These are phyloP conservation scores for Drosophila tripunctata DNA, from an alignment of 2,888 invertebrate species.

Conservation along the genomic window DNA sequence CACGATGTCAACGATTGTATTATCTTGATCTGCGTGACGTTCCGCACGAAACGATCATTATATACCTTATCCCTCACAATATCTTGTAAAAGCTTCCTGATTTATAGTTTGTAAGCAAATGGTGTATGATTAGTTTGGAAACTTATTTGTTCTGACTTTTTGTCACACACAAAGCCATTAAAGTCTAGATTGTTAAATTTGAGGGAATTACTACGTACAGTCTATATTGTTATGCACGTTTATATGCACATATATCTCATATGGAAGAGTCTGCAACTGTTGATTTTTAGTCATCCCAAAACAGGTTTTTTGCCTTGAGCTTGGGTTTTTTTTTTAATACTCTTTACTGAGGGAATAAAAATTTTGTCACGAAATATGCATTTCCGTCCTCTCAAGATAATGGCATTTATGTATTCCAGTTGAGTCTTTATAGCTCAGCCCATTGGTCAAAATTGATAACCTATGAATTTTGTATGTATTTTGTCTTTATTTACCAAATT, in stretches of 20 bases:
- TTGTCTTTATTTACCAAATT: too few species aligned
- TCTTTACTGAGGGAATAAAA: slow-evolving; percentile 11
- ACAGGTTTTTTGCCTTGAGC: slow-evolving; percentile 52
- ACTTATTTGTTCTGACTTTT: neutral
- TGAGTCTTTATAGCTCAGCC: neutral
- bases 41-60: slow-evolving; percentile 14
- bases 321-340: slow-evolving; percentile 35
- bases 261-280: slow-evolving; percentile 24
- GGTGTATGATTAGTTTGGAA: neutral
- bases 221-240: neutral
- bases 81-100: slow-evolving; percentile 7
- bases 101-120: slow-evolving; percentile 5
- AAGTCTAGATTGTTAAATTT: slow-evolving; percentile 1
- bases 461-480: too few species aligned
- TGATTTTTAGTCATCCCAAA: slow-evolving; percentile 54
- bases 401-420: slow-evolving; percentile 2
- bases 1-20: slow-evolving; percentile 35
- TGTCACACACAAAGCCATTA: neutral
- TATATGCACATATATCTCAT: neutral
- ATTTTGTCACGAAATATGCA: slow-evolving; percentile 25
- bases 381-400: slow-evolving; percentile 1
- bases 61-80: neutral
- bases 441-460: too few species aligned
- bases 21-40: slow-evolving; percentile 55
- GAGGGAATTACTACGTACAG: neutral